Evolutionary conservation across 2,113 vertebrate species (phyloP).

Genomic region (Salminus brasiliensis): DNA sequence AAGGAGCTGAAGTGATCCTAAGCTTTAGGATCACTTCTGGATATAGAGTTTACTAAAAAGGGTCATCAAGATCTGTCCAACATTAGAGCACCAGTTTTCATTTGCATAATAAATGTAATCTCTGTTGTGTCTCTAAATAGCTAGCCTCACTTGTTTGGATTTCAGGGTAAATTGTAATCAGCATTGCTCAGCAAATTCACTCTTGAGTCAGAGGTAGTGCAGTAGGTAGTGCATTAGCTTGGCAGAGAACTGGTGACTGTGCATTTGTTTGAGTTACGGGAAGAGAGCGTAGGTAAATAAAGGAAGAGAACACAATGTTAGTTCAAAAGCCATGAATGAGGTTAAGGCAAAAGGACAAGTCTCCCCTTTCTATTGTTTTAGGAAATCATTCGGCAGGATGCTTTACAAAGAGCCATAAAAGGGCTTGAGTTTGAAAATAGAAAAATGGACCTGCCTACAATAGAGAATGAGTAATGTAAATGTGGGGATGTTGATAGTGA

Average conservation of each 20-base stretch:
- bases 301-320: constrained; percentile 24
- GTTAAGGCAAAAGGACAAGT: constrained; percentile 9
- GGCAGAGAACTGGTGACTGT: neutral
- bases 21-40: too few species aligned
- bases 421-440: neutral
- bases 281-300: constrained; percentile 17
- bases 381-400: constrained; percentile 12
- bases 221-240: neutral
- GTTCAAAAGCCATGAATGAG: constrained; percentile 2
- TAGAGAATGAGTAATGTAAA: constrained; percentile 22
- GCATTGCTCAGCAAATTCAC: neutral
- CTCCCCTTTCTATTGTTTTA: constrained; percentile 5
- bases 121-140: neutral
- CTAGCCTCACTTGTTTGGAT: neutral
- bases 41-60: too few species aligned
- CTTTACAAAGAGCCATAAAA: constrained; percentile 13
- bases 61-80: too few species aligned
- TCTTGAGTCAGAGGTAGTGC: neutral
- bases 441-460: neutral
- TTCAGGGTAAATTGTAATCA: neutral
- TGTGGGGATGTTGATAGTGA: neutral
- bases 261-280: constrained; percentile 19
- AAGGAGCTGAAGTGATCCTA: too few species aligned
- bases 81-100: too few species aligned
- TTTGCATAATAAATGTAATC: neutral